Conservation (phyloP, 2,113 vertebrate species). For the Malurus elegans region DNA sequence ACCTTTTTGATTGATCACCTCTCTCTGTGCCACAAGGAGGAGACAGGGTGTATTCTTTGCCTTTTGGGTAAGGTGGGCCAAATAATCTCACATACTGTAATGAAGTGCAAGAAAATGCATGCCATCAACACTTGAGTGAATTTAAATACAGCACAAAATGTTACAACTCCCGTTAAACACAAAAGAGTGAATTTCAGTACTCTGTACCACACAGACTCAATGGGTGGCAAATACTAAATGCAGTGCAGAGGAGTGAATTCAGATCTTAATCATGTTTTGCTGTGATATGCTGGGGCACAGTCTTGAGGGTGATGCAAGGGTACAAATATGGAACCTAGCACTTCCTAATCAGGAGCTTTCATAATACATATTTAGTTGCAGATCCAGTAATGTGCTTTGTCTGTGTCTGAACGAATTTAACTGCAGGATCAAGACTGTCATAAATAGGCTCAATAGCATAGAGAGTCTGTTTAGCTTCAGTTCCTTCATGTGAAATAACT, state of each 20-base stretch:
- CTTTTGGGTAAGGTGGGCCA: not conserved
- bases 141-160: not conserved
- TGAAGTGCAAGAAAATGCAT: not conserved
- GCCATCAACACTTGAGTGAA: not conserved
- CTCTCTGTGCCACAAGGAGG: not conserved
- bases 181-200: not conserved
- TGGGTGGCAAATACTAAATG: not conserved
- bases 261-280: not conserved
- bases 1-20: conserved; percentile 31
- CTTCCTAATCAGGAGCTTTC: not conserved
- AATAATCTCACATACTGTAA: not conserved
- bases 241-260: not conserved
- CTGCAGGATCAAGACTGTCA: not conserved
- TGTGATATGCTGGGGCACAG: not conserved
- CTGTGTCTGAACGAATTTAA: not conserved
- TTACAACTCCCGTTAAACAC: not conserved
- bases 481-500: not conserved
- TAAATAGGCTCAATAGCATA: not conserved
- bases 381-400: not conserved
- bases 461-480: not conserved
- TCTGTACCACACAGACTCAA: not conserved
- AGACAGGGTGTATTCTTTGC: not conserved
- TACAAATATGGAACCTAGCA: not conserved
- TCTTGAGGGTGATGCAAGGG: not conserved
- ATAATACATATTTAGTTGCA: not conserved